These are phyloP conservation scores for Stercorarius parasiticus DNA, from an alignment of 2,113 vertebrate species.

Conservation along the genomic window DNA sequence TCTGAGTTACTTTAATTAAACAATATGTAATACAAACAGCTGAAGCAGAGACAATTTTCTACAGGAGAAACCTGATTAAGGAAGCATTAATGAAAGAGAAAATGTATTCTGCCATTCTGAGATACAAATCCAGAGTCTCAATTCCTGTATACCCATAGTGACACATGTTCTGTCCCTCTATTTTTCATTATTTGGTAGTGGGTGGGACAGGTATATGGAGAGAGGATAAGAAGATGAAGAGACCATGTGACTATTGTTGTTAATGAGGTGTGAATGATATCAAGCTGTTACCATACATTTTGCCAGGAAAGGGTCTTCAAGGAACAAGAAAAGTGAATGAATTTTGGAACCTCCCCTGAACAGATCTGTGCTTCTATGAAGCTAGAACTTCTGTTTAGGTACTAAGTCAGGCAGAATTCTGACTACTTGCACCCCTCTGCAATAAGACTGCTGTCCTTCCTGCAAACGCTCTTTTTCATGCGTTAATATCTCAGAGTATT, in stretches of 20 bases:
- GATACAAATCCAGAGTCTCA: neutral
- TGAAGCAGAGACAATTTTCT: neutral
- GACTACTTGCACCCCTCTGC: neutral
- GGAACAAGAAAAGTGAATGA: neutral
- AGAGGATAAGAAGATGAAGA: neutral
- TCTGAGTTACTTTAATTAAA: slow-evolving; percentile 23
- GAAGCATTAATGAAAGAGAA: neutral
- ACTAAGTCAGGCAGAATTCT: neutral
- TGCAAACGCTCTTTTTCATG: neutral
- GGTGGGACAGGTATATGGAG: neutral
- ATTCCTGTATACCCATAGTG: neutral
- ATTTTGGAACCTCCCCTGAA: neutral
- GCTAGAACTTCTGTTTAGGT: neutral
- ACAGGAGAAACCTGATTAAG: neutral
- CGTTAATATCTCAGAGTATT: neutral
- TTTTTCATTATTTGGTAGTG: neutral
- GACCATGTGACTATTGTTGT: neutral
- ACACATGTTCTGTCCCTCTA: neutral
- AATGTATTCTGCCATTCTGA: neutral
- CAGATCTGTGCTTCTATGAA: neutral
- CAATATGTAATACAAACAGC: neutral
- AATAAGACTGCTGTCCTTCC: neutral
- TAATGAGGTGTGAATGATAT: slow-evolving; percentile 4
- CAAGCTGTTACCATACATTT: neutral
- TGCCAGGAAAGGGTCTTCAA: neutral